Evolutionary conservation across 2,113 vertebrate species (phyloP).

Genomic region (Phalacrocorax aristotelis): DNA sequence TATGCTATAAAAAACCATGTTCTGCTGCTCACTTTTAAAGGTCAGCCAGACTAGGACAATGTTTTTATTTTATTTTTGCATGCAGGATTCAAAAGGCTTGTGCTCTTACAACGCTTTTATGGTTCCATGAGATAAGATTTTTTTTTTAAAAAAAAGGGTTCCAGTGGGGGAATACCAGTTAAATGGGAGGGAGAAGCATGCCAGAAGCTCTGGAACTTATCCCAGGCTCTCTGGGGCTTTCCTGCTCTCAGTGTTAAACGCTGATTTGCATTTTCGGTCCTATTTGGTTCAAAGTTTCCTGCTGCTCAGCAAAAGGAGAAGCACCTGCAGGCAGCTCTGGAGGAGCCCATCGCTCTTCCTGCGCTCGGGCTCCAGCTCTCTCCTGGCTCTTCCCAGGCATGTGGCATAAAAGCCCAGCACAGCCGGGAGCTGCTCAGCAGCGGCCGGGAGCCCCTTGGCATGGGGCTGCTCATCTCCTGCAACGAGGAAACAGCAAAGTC

Average conservation of each 20-base stretch:
- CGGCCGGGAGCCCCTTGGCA: rapidly evolving
- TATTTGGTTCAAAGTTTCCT: neutral
- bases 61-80: neutral
- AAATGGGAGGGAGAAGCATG: neutral
- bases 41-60: neutral
- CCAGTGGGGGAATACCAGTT: conserved; percentile 15
- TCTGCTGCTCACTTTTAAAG: conserved; percentile 20
- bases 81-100: neutral
- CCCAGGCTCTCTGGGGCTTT: conserved; percentile 31
- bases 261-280: neutral
- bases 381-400: neutral
- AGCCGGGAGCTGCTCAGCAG: neutral
- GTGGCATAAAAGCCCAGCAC: neutral
- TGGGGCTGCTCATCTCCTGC: neutral
- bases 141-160: neutral
- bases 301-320: neutral
- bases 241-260: conserved; percentile 2
- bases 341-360: neutral
- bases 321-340: neutral
- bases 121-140: conserved; percentile 13
- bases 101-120: neutral
- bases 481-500: rapidly evolving
- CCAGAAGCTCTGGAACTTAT: conserved; percentile 43
- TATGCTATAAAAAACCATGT: neutral
- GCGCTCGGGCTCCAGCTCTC: neutral